Percentiles rank a stretch among this genome's conserved stretches.
Evolutionary conservation across 2,113 vertebrate genomes (phyloP).

Genomic region (Poecilia latipinna): DNA sequence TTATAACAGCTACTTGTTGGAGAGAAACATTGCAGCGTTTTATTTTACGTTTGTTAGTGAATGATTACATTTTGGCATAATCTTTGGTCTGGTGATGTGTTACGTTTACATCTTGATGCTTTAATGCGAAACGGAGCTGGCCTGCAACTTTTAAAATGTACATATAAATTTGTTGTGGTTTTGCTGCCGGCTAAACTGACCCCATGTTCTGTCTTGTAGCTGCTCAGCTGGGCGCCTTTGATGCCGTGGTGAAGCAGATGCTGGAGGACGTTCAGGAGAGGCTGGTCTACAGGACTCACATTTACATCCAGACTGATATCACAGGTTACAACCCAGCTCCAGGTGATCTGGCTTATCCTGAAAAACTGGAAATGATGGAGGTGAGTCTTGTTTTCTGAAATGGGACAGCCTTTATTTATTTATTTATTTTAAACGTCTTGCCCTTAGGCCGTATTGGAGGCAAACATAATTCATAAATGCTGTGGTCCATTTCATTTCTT

Average conservation of each 20-base stretch:
- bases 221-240: slow-evolving; percentile 91
- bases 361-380: slow-evolving; percentile 99
- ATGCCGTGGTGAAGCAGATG: slow-evolving; percentile 95
- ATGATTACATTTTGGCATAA: not conserved
- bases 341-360: slow-evolving; percentile 95
- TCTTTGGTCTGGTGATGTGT: too few species aligned
- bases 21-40: not conserved
- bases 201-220: slow-evolving; percentile 70
- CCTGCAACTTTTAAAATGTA: not conserved
- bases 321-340: slow-evolving; percentile 94
- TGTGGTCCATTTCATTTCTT: not conserved
- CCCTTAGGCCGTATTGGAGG: not conserved
- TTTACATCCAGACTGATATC: slow-evolving; percentile 98
- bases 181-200: slow-evolving; percentile 11
- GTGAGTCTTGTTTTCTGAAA: slow-evolving; percentile 61
- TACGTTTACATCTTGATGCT: not conserved
- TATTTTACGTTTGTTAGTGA: not conserved
- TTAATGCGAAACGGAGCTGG: not conserved
- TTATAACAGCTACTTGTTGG: not conserved
- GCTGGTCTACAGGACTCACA: slow-evolving; percentile 94
- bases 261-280: slow-evolving; percentile 97
- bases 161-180: not conserved
- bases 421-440: not conserved
- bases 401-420: not conserved
- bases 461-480: not conserved